These are phyloP conservation scores for Druon quercuslanigerum DNA, from an alignment of 1,140 invertebrate genomes.

Conservation along the genomic window DNA sequence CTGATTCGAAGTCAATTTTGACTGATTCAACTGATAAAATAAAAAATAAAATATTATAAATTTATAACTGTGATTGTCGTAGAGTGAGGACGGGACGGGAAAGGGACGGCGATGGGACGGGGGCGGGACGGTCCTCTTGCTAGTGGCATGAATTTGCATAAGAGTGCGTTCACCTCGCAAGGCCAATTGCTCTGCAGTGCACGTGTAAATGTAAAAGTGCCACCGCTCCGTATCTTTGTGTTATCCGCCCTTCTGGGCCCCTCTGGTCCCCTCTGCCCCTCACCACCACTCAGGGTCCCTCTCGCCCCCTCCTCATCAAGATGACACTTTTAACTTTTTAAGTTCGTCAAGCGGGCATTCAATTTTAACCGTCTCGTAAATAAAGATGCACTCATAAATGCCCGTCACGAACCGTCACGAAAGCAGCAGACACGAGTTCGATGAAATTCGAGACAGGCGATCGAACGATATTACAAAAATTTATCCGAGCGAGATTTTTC, in stretches of 20 bases:
- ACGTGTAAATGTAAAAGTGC: slow-evolving; percentile 31
- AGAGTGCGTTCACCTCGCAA: slow-evolving; percentile 57
- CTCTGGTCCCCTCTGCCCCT: not conserved
- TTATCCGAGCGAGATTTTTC: no score
- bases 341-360: slow-evolving; percentile 45
- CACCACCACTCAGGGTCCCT: not conserved
- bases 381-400: not conserved
- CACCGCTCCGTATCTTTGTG: slow-evolving; percentile 16
- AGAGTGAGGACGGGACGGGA: not conserved
- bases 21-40: no score
- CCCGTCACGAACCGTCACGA: not conserved
- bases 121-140: not conserved
- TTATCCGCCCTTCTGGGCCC: slow-evolving; percentile 20
- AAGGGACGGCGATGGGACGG: not conserved
- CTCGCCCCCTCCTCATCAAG: slow-evolving; percentile 11
- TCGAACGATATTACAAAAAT: no score
- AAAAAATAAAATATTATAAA: no score
- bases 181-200: slow-evolving; percentile 55
- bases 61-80: not conserved
- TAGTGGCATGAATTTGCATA: slow-evolving; percentile 16
- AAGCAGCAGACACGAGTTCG: not conserved
- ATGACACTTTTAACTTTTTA: slow-evolving; percentile 41
- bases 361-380: slow-evolving; percentile 48
- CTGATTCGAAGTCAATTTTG: no score
- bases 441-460: not conserved